Evolutionary conservation across 2,797 vertebrate genomes (phyloP), one percentile per base, ranked within the genome.

Genomic region (Nannoperca obscura): DNA sequence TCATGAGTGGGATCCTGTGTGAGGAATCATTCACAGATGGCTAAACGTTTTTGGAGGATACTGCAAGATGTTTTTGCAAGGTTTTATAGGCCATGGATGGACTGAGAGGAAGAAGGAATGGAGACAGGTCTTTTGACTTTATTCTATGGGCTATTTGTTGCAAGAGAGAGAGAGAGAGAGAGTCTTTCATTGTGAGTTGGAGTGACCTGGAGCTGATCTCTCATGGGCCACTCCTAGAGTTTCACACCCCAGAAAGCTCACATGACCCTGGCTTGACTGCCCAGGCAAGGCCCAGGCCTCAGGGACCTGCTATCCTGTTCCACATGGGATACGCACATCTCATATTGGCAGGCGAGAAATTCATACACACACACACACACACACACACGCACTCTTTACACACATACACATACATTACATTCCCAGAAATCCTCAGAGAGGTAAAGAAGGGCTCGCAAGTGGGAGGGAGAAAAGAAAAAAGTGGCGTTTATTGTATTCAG

Each of bases 401-500:
- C 74, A 86, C 75, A 84, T 53, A 88, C 80, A 89, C 90, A 89
- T 77, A 80, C 87, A 88, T 79, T 71, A 82, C 88, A 92, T 91
- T 93, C 86, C 82, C 88, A 86, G 89, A 92, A 88, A 92, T 88
- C 87, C 89, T 92, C 86, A 80, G 85, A 91, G 91, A 88, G 88
- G 84, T 91, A 92, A 87, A 92, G 87, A 88, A 81, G 71, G 85
- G 81, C 86, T 79, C 61, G 73, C 78, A 75, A 83, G 81, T 89
- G 89, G 89, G 90, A 86, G 86, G 92, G 95, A 94, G 82, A 69
- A 80, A 67, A 94, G 95, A 96, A 96, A 97, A 91, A 98, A 98
- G 96, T 95, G 38, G 92, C 92, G 90, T 96, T 98, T 98, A 97
- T 97, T 92, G 95, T 95, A 97, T 97, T 98, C 96, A 96, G 94